Conservation (phyloP, 2,113 vertebrate genomes). For the Dermatemys mawii region DNA sequence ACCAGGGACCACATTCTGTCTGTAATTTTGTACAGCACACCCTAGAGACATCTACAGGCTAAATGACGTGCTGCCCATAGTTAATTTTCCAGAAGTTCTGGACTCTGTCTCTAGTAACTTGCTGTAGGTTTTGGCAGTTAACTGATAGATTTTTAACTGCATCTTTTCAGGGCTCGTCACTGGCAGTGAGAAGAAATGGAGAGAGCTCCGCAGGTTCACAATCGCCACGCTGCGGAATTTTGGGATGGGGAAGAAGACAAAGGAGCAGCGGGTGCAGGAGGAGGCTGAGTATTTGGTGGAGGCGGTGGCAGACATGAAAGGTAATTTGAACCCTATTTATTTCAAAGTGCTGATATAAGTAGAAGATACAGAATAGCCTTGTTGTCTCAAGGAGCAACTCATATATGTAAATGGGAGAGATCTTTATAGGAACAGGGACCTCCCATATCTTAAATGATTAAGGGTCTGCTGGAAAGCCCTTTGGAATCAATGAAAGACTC, state of each 20-base stretch:
- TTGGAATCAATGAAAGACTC: neutral
- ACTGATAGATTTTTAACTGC: neutral
- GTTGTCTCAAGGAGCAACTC: neutral
- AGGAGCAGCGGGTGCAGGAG: constrained; percentile 60
- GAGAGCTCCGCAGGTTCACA: constrained; percentile 67
- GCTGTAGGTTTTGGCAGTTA: fast-evolving
- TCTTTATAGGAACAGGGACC: neutral
- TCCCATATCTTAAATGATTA: no score
- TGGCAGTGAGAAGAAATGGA: constrained; percentile 49
- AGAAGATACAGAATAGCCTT: neutral
- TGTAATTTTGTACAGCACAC: fast-evolving
- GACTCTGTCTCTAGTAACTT: fast-evolving
- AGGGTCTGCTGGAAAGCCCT: neutral
- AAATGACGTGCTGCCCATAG: fast-evolving
- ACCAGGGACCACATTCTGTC: neutral
- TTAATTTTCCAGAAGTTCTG: neutral
- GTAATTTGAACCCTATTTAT: neutral
- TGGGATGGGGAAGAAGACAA: constrained; percentile 60
- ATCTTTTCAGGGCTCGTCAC: constrained; percentile 51
- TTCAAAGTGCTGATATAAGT: fast-evolving
- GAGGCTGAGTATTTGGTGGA: constrained; percentile 61
- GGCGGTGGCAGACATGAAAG: constrained; percentile 11
- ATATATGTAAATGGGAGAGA: neutral
- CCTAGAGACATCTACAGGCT: neutral
- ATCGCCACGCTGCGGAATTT: constrained; percentile 60